Percentiles rank a stretch among this genome's conserved stretches.
These are phyloP conservation scores for Drosophila testacea DNA, from an alignment of 2,888 invertebrate genomes.

Conservation along the genomic window DNA sequence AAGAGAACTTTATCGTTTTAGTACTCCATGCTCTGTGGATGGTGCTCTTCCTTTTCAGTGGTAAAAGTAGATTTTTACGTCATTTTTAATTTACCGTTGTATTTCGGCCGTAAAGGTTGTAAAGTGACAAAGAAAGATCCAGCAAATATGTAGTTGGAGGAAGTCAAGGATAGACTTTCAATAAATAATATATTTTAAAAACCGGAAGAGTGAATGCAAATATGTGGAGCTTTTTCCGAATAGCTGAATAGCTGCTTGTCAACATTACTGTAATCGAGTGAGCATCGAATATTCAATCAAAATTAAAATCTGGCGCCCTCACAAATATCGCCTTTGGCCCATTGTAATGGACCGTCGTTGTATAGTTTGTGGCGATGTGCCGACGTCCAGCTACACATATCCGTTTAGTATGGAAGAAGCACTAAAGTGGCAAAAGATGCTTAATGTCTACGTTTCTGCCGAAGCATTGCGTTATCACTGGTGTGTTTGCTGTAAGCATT, in stretches of 20 bases:
- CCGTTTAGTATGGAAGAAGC: constrained; percentile 53
- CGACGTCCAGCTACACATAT: constrained; percentile 34
- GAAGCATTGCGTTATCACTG: constrained; percentile 31
- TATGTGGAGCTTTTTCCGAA: neutral
- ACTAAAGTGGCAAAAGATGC: constrained; percentile 49
- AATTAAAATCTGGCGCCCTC: constrained; percentile 30
- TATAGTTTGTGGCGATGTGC: constrained; percentile 58
- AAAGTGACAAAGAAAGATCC: too few relatives aligned
- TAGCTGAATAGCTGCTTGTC: constrained; percentile 1
- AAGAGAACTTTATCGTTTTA: too few relatives aligned
- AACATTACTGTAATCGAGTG: neutral
- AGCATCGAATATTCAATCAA: constrained; percentile 41
- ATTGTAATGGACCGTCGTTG: constrained; percentile 62
- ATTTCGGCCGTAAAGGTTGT: too few relatives aligned
- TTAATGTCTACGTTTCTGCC: constrained; percentile 33
- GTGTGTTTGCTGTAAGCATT: constrained; percentile 59
- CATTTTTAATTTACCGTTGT: too few relatives aligned
- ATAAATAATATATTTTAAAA: too few relatives aligned
- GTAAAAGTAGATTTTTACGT: too few relatives aligned
- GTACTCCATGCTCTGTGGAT: too few relatives aligned
- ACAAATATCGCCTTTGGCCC: constrained; percentile 32
- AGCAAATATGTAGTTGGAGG: too few relatives aligned
- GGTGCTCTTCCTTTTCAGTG: too few relatives aligned
- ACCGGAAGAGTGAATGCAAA: too few relatives aligned
- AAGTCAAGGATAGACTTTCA: too few relatives aligned